Evolutionary conservation across 2,113 vertebrate species (phyloP).

Genomic region (Dolichotis patagonum): DNA sequence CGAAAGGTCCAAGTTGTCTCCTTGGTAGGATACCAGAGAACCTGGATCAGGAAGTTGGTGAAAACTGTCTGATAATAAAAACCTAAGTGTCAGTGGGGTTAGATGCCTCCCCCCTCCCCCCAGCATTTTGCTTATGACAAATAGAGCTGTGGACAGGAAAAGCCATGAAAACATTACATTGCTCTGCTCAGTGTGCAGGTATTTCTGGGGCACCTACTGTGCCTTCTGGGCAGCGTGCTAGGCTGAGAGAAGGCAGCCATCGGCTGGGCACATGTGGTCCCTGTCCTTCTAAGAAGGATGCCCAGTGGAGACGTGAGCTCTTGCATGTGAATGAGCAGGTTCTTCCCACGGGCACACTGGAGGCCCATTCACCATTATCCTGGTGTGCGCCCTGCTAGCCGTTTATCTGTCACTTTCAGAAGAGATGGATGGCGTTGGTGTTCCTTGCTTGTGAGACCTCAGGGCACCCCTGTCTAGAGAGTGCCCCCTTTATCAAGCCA

Average conservation of each 20-base stretch:
- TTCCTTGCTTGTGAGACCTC: conserved; percentile 30
- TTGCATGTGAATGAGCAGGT: neutral
- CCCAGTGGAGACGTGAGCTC: neutral
- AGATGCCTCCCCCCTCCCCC: neutral
- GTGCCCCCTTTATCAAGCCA: neutral
- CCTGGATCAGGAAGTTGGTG: neutral
- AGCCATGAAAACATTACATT: neutral
- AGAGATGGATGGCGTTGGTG: conserved; percentile 3
- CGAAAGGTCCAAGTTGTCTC: neutral
- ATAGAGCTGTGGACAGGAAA: neutral
- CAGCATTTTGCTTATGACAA: neutral
- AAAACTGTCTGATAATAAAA: neutral
- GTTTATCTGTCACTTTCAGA: conserved; percentile 23
- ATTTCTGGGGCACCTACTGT: neutral
- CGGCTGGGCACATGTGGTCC: neutral
- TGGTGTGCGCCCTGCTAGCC: neutral
- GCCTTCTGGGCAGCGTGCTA: neutral
- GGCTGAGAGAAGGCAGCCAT: neutral
- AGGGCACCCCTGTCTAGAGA: neutral
- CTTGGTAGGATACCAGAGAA: neutral
- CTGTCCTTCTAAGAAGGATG: neutral
- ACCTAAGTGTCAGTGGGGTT: neutral
- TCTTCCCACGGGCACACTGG: neutral
- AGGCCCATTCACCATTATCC: neutral
- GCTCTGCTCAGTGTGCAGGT: neutral